phyloP scores from a whole-genome alignment of 1,140 invertebrate genomes.

The Grapholita molesta region DNA sequence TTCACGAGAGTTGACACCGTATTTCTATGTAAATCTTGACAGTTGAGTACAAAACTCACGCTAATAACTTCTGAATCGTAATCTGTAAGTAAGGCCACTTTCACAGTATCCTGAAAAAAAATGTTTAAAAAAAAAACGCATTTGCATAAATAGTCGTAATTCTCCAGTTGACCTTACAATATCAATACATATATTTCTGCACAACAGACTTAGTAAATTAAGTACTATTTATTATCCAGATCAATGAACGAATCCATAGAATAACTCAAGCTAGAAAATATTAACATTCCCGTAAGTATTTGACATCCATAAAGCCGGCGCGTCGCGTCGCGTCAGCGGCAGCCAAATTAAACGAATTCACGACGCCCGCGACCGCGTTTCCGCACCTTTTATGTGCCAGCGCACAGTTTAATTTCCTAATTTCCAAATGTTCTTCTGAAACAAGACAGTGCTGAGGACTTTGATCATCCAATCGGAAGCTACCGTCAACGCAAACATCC shows the following conservation, averaged over 20 bases:
- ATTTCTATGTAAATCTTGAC: no score
- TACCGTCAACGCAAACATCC: conserved; percentile 54
- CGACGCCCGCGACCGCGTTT: conserved; percentile 32
- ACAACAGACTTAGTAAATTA: no score
- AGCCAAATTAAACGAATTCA: conserved; percentile 13
- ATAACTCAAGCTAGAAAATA: background rate
- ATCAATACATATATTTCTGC: no score
- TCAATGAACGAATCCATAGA: background rate
- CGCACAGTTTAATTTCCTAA: conserved; percentile 69
- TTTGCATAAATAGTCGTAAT: no score
- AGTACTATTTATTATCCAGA: background rate
- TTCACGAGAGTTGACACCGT: no score
- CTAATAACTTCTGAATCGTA: no score
- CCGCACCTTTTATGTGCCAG: conserved; percentile 52
- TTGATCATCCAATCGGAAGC: conserved; percentile 73
- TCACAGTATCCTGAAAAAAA: no score
- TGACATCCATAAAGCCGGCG: background rate
- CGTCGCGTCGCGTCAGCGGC: background rate
- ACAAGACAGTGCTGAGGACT: conserved; percentile 50
- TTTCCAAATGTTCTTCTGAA: conserved; percentile 55
- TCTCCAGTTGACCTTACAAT: no score
- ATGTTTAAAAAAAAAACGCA: no score
- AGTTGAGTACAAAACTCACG: no score
- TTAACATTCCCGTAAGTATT: background rate
- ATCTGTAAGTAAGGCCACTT: no score